Percentiles rank a stretch among this genome's conserved stretches.
Evolutionary conservation across 2,797 vertebrate species (phyloP).

Genomic region (Strix occidentalis): DNA sequence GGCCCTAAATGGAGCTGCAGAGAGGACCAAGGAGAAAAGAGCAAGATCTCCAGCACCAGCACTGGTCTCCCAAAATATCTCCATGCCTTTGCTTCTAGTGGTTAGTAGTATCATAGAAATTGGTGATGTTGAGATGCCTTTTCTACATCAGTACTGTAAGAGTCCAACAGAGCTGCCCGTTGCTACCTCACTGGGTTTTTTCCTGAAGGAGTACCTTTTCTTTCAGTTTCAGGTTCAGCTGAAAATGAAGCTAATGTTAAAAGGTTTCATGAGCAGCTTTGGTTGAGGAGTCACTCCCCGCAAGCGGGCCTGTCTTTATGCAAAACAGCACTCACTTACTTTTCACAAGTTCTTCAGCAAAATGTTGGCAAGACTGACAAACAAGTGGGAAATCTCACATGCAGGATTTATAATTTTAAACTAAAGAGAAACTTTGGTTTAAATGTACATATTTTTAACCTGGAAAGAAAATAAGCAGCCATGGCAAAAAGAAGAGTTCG

Average conservation of each 20-base stretch:
- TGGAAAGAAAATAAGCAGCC: background rate
- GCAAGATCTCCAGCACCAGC: background rate
- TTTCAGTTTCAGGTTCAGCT: background rate
- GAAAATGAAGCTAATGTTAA: background rate
- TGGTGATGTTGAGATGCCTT: background rate
- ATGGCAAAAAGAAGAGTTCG: background rate
- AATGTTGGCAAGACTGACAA: slow-evolving; percentile 40
- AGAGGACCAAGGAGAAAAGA: background rate
- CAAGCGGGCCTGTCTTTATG: background rate
- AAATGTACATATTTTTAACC: slow-evolving; percentile 28
- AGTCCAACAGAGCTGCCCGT: background rate
- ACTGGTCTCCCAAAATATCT: background rate
- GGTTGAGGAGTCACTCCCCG: background rate
- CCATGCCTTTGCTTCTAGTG: background rate
- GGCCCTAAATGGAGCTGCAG: background rate
- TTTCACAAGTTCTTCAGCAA: slow-evolving; percentile 37
- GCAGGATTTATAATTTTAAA: slow-evolving; percentile 20
- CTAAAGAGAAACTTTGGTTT: slow-evolving; percentile 19
- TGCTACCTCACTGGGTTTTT: background rate
- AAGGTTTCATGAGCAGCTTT: background rate
- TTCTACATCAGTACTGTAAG: background rate
- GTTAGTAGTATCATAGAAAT: background rate
- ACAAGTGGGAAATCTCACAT: slow-evolving; percentile 32
- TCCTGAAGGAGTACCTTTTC: background rate
- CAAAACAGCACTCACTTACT: background rate